phyloP scores from a whole-genome alignment of 2,797 vertebrate species.

The Nothura maculosa region DNA sequence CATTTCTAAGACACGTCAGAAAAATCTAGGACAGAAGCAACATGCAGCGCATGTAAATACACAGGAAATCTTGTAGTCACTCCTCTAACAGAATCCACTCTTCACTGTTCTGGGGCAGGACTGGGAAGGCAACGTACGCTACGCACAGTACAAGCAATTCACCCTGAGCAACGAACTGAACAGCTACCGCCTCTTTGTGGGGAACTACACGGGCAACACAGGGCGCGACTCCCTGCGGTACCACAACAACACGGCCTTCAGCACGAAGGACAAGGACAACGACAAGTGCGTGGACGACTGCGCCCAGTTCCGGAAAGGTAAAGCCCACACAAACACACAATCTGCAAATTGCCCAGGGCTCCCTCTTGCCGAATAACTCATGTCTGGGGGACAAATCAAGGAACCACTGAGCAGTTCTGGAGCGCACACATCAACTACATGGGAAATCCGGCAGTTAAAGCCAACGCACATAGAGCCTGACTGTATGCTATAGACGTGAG shows the following conservation, averaged over 20 bases:
- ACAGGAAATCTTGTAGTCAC: accelerated
- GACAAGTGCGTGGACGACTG: constrained; percentile 98
- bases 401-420: background rate
- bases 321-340: accelerated
- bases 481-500: background rate
- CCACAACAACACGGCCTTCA: constrained; percentile 99
- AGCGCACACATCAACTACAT: accelerated
- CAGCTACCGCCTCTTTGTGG: constrained; percentile 94
- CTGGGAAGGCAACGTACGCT: constrained; percentile 90
- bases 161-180: constrained; percentile 90
- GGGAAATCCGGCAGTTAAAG: background rate
- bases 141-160: constrained; percentile 91
- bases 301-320: constrained; percentile 93
- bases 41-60: accelerated
- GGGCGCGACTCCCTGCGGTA: constrained; percentile 91
- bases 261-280: constrained; percentile 96
- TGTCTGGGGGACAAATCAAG: background rate
- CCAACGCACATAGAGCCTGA: background rate
- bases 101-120: constrained; percentile 81
- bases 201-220: constrained; percentile 91
- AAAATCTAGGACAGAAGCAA: background rate
- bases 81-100: accelerated
- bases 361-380: background rate
- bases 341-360: accelerated
- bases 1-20: accelerated